Evolutionary conservation across 2,797 vertebrate genomes (phyloP), one percentile per base, ranked within the genome.

Genomic region (Typhlichthys subterraneus): DNA sequence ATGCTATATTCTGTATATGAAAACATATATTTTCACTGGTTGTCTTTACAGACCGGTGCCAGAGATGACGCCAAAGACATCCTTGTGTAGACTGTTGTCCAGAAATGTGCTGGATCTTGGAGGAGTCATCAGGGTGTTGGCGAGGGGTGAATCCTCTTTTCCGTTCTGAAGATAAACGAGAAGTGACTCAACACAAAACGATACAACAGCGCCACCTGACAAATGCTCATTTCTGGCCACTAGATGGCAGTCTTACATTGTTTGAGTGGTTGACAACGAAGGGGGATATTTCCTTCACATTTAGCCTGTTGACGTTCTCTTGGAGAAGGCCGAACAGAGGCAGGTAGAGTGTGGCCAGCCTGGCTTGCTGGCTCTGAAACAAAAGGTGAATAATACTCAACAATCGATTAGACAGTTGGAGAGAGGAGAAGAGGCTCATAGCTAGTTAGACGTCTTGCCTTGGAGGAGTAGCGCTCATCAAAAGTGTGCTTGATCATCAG

Each of bases 401-500:
- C 12, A 23, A 23, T n/a, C 1, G 2, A 56, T 5, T 10, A 53
- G 45, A 19, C 1, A n/a, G 13, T 12, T 23, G 2, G 1, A 49
- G 13, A 5, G 23, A 57, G 4, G 48, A 58, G 17, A 4, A 13
- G 13, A 17, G 3, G 17, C 53, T 23, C 5, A 15, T 55, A n/a
- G 53, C 1, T 17, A 7, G 19, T 1, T 53, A 4, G 45, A 1
- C 4, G 12, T 4, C 82, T 70, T 83, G 98, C 97, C 91, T 95
- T 96, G 5, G 94, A 93, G 67, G 84, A 65, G 1, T 99, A 99
- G 88, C 97, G 94, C 53, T 99, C 96, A 63, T 99, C 97, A 70
- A 97, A 98, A 0, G 94, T 94, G 85, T 99, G 97, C 60, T 99
- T 99, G 72, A 98, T 93, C 94, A 99, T 97, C 86, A 99, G 87